phyloP scores from a whole-genome alignment of 2,888 invertebrate species.

The Ptychoptera albimana region DNA sequence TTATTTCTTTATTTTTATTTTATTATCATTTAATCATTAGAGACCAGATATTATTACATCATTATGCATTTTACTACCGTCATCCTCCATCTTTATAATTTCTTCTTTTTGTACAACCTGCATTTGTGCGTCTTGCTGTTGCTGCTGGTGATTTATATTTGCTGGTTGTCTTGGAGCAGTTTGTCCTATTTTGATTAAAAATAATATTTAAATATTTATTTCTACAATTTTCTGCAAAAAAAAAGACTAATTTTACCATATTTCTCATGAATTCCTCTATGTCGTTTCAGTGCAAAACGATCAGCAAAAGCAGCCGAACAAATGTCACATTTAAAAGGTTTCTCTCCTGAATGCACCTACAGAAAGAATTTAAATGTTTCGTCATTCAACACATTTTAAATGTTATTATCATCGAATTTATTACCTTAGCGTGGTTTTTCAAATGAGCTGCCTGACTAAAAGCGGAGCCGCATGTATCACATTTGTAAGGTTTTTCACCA shows the following conservation, averaged over 20 bases:
- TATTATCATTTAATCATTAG: slow-evolving; percentile 3
- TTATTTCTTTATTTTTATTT: no score
- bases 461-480: slow-evolving; percentile 76
- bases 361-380: neutral
- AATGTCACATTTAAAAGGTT: slow-evolving; percentile 69
- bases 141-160: slow-evolving; percentile 7
- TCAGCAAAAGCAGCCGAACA: slow-evolving; percentile 77
- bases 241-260: slow-evolving; percentile 48
- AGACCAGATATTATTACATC: slow-evolving; percentile 11
- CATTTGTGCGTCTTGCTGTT: slow-evolving; percentile 13
- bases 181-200: slow-evolving; percentile 17
- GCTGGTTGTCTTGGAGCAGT: slow-evolving; percentile 34
- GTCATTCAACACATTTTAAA: neutral
- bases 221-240: no score
- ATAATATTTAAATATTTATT: slow-evolving; percentile 1
- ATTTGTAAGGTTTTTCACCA: slow-evolving; percentile 45
- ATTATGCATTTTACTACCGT: slow-evolving; percentile 6
- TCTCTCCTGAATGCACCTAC: slow-evolving; percentile 57
- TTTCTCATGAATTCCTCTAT: slow-evolving; percentile 76
- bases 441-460: slow-evolving; percentile 81
- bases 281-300: slow-evolving; percentile 71
- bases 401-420: no score
- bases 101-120: slow-evolving; percentile 27
- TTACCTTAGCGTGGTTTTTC: slow-evolving; percentile 71
- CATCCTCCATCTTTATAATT: slow-evolving; percentile 28